A percentile compares a stretch with the other conserved stretches of the same genome.
Evolutionary conservation across 2,888 invertebrate genomes (phyloP).

Genomic region (Hyppa rectilinea): DNA sequence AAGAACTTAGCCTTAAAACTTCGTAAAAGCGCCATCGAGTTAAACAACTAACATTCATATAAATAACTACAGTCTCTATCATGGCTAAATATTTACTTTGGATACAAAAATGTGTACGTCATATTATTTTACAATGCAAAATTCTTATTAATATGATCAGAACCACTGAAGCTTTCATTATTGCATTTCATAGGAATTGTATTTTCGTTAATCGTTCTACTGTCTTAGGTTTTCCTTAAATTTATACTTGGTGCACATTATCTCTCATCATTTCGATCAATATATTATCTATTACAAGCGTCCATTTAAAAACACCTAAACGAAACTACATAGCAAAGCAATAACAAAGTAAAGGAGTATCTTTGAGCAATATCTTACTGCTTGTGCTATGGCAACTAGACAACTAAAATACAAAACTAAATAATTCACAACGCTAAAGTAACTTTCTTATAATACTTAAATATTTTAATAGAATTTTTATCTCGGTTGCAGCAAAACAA

Average conservation of each 20-base stretch:
- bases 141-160: slow-evolving; percentile 64
- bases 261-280: slow-evolving; percentile 69
- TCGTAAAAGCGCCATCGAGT: slow-evolving; percentile 81
- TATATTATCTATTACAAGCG: slow-evolving; percentile 70
- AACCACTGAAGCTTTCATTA: slow-evolving; percentile 72
- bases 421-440: slow-evolving; percentile 64
- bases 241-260: slow-evolving; percentile 71
- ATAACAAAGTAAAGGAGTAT: slow-evolving; percentile 70
- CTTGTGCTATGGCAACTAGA: slow-evolving; percentile 77
- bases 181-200: slow-evolving; percentile 76
- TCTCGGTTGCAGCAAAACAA: slow-evolving; percentile 51
- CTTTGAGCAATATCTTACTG: slow-evolving; percentile 80
- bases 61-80: slow-evolving; percentile 87
- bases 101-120: slow-evolving; percentile 69
- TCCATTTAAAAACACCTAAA: slow-evolving; percentile 72
- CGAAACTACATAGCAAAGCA: slow-evolving; percentile 73
- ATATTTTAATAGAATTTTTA: slow-evolving; percentile 36
- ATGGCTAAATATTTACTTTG: slow-evolving; percentile 78
- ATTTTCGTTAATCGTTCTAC: slow-evolving; percentile 59
- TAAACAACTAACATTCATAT: slow-evolving; percentile 88
- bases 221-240: slow-evolving; percentile 59
- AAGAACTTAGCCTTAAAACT: slow-evolving; percentile 75
- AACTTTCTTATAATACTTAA: slow-evolving; percentile 61
- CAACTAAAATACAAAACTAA: slow-evolving; percentile 70
- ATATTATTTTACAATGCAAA: slow-evolving; percentile 64